A percentile compares a stretch with the other conserved stretches of the same genome.
These are phyloP conservation scores for Patella pellucida DNA, from an alignment of 2,888 invertebrate species.

Conservation along the genomic window DNA sequence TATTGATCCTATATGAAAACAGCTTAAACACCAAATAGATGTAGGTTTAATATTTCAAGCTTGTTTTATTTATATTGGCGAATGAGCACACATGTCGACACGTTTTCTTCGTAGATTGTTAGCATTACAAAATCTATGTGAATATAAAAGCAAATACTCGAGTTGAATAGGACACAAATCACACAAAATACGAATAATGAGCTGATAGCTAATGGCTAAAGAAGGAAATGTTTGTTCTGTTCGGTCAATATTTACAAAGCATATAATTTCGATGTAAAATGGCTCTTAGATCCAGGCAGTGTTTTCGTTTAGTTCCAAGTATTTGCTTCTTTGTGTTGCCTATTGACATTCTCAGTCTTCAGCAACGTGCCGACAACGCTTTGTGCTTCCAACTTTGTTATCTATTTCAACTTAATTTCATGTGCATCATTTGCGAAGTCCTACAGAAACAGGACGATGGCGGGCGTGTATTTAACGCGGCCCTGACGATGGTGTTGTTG, in stretches of 20 bases:
- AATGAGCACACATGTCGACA: constrained; percentile 11
- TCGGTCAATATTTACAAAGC: constrained; percentile 19
- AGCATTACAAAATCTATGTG: constrained; percentile 10
- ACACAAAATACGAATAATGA: constrained; percentile 17
- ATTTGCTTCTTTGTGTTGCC: constrained; percentile 12
- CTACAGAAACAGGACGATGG: too few relatives aligned
- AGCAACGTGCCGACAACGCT: not conserved
- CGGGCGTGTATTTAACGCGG: too few relatives aligned
- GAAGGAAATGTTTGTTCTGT: constrained; percentile 13
- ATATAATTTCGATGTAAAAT: constrained; percentile 18
- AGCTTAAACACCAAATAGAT: constrained; percentile 7
- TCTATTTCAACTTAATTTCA: too few relatives aligned
- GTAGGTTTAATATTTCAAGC: constrained; percentile 11
- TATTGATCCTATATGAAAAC: not conserved
- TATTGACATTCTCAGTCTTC: not conserved
- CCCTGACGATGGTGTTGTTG: too few relatives aligned
- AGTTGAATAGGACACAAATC: constrained; percentile 5
- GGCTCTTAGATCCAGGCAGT: constrained; percentile 16
- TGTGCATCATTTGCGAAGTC: too few relatives aligned
- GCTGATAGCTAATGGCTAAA: constrained; percentile 16
- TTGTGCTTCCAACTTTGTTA: too few relatives aligned
- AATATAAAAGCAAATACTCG: constrained; percentile 3
- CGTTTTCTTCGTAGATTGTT: constrained; percentile 7
- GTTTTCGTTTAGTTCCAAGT: constrained; percentile 18
- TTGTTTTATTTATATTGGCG: constrained; percentile 7